Evolutionary conservation across 2,113 vertebrate genomes (phyloP).

Genomic region (Onychostoma macrolepis): DNA sequence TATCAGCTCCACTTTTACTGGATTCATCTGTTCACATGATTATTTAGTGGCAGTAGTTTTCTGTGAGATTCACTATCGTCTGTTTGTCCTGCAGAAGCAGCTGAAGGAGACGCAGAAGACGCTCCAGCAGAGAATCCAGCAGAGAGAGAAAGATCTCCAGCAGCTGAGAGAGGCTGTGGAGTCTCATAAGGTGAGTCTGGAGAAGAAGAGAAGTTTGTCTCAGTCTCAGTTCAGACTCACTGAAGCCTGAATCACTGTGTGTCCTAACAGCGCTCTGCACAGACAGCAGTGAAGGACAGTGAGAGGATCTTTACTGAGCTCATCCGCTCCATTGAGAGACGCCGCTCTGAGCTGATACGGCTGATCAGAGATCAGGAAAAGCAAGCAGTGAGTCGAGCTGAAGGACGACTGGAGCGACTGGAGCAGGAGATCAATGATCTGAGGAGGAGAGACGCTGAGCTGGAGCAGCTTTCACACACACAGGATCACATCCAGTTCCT

Average conservation of each 20-base stretch:
- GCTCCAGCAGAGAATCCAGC: background rate
- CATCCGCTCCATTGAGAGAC: constrained; percentile 49
- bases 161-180: background rate
- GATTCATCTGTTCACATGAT: no score
- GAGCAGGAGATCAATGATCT: constrained; percentile 55
- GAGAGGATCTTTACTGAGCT: constrained; percentile 50
- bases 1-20: no score
- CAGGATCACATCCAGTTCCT: background rate
- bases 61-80: no score
- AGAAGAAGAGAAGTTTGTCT: background rate
- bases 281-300: constrained; percentile 47
- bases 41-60: no score
- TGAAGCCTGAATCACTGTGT: background rate
- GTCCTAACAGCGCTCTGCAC: constrained; percentile 46
- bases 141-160: background rate
- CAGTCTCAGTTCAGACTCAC: background rate
- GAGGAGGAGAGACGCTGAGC: constrained; percentile 52
- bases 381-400: constrained; percentile 37
- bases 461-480: constrained; percentile 48
- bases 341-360: constrained; percentile 42
- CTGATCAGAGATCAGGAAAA: constrained; percentile 18
- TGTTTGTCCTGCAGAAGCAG: no score
- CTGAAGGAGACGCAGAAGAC: background rate
- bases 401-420: constrained; percentile 26
- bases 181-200: background rate